Evolutionary conservation across 2,888 invertebrate species (phyloP).

Genomic region (Xylota sylvarum): DNA sequence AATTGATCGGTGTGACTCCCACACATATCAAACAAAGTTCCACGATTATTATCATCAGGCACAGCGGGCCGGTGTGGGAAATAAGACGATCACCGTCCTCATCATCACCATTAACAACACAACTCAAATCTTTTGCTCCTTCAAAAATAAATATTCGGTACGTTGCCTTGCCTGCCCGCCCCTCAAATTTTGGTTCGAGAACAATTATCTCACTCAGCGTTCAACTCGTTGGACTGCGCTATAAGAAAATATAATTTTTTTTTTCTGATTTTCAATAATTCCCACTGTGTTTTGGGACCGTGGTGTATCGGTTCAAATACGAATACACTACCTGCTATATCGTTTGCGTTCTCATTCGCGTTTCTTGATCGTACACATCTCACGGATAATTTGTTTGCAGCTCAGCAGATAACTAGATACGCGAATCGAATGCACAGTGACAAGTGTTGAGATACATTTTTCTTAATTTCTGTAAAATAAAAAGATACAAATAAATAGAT

Average conservation of each 20-base stretch:
- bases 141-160: slow-evolving; percentile 57
- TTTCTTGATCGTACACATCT: slow-evolving; percentile 40
- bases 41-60: slow-evolving; percentile 25
- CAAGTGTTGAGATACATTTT: slow-evolving; percentile 65
- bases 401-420: slow-evolving; percentile 62
- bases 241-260: slow-evolving; percentile 50
- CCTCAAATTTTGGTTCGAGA: slow-evolving; percentile 37
- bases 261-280: slow-evolving; percentile 42
- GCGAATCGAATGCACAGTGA: slow-evolving; percentile 47
- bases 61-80: slow-evolving; percentile 10
- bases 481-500: slow-evolving; percentile 5
- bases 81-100: slow-evolving; percentile 51
- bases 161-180: slow-evolving; percentile 15
- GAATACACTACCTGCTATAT: slow-evolving; percentile 35
- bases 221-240: slow-evolving; percentile 45
- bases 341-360: slow-evolving; percentile 40
- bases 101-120: slow-evolving; percentile 61
- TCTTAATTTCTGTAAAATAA: slow-evolving; percentile 18
- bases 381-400: slow-evolving; percentile 60
- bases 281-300: slow-evolving; percentile 3
- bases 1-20: slow-evolving; percentile 57
- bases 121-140: slow-evolving; percentile 44
- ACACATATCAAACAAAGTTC: slow-evolving; percentile 53
- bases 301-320: slow-evolving; percentile 2
- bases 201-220: slow-evolving; percentile 59